Conservation (phyloP, 2,888 invertebrate species). For the Thymelicus sylvestris region DNA sequence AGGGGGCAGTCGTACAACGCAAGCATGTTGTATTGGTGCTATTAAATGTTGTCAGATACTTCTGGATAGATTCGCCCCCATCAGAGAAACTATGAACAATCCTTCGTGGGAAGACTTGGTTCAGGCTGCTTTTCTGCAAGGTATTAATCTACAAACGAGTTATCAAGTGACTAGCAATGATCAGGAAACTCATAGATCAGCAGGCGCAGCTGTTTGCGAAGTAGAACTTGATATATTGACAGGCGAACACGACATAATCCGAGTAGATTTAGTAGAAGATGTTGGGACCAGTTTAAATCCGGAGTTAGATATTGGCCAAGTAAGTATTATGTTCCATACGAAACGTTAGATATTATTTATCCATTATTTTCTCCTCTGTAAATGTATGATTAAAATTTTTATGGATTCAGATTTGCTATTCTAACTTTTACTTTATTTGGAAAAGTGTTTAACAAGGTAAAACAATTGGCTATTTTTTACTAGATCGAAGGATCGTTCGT, state of each 20-base stretch:
- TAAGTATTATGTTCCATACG: constrained; percentile 44
- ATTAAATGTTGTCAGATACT: constrained; percentile 77
- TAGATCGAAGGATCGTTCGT: constrained; percentile 89
- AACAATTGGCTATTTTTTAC: not conserved
- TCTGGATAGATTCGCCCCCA: constrained; percentile 69
- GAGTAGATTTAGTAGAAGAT: constrained; percentile 88
- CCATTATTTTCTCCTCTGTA: no score
- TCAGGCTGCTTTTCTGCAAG: constrained; percentile 66
- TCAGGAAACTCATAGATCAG: constrained; percentile 63
- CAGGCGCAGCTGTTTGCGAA: constrained; percentile 86
- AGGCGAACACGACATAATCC: constrained; percentile 86
- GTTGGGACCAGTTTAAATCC: constrained; percentile 88
- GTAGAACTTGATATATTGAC: constrained; percentile 90
- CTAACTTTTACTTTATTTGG: no score
- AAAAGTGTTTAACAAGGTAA: no score
- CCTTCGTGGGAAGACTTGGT: constrained; percentile 82
- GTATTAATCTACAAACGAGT: constrained; percentile 67
- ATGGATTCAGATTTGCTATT: no score
- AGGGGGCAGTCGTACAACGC: constrained; percentile 87
- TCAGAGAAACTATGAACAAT: constrained; percentile 68
- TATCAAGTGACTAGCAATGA: constrained; percentile 61
- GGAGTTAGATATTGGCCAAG: constrained; percentile 88
- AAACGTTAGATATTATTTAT: no score
- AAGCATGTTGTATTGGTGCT: constrained; percentile 84
- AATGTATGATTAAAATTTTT: no score